Evolutionary conservation across 2,797 vertebrate species (phyloP).

Genomic region (Neosalanx taihuensis): DNA sequence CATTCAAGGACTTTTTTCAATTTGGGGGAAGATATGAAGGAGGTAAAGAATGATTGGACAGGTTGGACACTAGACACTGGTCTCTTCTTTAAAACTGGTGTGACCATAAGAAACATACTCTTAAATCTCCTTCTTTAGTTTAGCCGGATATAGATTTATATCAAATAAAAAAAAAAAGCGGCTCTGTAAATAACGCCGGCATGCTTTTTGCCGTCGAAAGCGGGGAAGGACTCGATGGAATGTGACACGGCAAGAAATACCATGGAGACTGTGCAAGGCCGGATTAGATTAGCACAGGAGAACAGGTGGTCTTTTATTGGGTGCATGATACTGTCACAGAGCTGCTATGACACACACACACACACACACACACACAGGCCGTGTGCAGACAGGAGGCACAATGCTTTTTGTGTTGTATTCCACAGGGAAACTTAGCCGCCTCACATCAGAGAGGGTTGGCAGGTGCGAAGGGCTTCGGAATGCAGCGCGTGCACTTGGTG

Average conservation of each 20-base stretch:
- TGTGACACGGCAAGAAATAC: conserved; percentile 66
- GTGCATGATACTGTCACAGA: conserved; percentile 69
- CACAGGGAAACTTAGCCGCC: conserved; percentile 46
- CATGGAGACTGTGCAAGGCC: conserved; percentile 59
- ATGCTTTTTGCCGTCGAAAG: conserved; percentile 53
- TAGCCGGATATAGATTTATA: no score
- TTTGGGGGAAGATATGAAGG: no score
- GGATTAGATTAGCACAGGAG: conserved; percentile 74
- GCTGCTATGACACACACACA: conserved; percentile 49
- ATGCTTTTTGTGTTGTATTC: conserved; percentile 49
- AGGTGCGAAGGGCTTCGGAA: conserved; percentile 45
- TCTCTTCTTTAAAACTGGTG: no score
- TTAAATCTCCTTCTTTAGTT: no score
- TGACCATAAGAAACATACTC: no score
- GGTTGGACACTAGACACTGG: no score
- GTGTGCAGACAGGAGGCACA: conserved; percentile 39
- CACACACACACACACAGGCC: conserved; percentile 25
- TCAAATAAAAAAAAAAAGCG: background rate
- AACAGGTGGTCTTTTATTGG: conserved; percentile 79
- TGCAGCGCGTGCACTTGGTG: conserved; percentile 36
- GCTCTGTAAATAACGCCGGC: conserved; percentile 65
- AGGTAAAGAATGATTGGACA: no score
- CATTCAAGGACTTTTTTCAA: no score
- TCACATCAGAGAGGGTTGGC: conserved; percentile 54
- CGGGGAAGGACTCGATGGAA: conserved; percentile 50